Conservation (phyloP, 2,113 vertebrate genomes). For the Sinocyclocheilus anshuiensis region DNA sequence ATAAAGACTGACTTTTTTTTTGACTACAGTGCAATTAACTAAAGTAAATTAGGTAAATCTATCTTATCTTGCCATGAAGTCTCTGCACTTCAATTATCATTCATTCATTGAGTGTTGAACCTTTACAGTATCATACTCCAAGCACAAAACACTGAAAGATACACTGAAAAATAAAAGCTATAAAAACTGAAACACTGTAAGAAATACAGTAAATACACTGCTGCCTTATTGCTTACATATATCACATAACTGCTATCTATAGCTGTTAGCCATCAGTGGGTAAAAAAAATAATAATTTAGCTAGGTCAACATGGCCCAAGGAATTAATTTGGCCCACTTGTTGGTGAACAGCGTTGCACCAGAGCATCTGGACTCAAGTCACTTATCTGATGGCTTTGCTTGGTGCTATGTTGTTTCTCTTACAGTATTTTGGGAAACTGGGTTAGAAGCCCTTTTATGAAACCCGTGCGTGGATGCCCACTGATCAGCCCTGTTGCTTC, state of each 20-base stretch:
- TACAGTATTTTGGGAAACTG: constrained; percentile 40
- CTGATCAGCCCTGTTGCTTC: background rate
- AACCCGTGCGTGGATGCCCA: background rate
- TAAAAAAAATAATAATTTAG: background rate
- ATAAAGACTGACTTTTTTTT: too few relatives aligned
- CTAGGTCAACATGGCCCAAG: background rate
- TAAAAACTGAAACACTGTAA: too few relatives aligned
- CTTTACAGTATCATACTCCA: too few relatives aligned
- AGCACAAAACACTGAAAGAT: too few relatives aligned
- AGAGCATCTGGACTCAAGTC: constrained; percentile 32
- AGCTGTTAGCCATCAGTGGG: background rate
- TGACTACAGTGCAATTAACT: too few relatives aligned
- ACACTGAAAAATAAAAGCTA: too few relatives aligned
- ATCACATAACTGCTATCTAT: background rate
- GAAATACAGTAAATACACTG: too few relatives aligned
- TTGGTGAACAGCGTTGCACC: background rate
- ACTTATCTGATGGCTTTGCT: constrained; percentile 38
- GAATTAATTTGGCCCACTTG: background rate
- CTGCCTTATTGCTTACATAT: background rate
- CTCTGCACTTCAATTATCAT: too few relatives aligned
- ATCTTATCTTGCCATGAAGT: too few relatives aligned
- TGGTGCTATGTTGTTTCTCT: background rate
- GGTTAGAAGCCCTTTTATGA: constrained; percentile 21
- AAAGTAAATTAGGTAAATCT: too few relatives aligned
- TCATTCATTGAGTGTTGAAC: too few relatives aligned